phyloP scores from a whole-genome alignment of 2,797 vertebrate species.

The Threskiornis aethiopicus region DNA sequence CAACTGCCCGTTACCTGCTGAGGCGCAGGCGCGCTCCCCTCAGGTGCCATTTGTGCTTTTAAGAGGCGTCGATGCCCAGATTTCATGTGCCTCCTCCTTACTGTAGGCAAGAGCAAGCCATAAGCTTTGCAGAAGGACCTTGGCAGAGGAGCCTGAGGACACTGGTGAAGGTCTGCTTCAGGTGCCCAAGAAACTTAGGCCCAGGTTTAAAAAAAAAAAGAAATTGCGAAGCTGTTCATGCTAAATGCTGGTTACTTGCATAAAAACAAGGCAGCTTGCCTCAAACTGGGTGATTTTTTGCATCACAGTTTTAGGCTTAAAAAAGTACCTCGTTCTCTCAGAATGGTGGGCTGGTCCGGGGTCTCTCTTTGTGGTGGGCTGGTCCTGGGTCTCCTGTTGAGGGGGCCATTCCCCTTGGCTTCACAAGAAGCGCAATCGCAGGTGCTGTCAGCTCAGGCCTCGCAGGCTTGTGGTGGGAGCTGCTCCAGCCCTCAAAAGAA shows the following conservation, averaged over 20 bases:
- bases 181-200: not conserved
- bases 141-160: not conserved
- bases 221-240: not conserved
- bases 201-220: not conserved
- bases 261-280: not conserved
- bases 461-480: not conserved
- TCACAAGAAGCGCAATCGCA: not conserved
- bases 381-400: not conserved
- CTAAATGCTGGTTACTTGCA: not conserved
- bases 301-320: not conserved
- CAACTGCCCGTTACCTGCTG: not conserved
- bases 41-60: not conserved
- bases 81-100: not conserved
- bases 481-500: not conserved
- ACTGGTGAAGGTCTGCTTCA: not conserved
- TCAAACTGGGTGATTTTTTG: not conserved
- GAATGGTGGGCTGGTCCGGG: not conserved
- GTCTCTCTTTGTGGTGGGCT: not conserved
- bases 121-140: not conserved
- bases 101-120: not conserved
- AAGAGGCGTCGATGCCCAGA: not conserved
- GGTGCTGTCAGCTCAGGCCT: not conserved
- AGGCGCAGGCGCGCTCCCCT: not conserved
- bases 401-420: not conserved
- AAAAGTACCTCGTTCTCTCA: not conserved